Percentiles rank a stretch among this genome's conserved stretches.
Conservation (phyloP, 2,797 vertebrate genomes). For the Alectoris magna region DNA sequence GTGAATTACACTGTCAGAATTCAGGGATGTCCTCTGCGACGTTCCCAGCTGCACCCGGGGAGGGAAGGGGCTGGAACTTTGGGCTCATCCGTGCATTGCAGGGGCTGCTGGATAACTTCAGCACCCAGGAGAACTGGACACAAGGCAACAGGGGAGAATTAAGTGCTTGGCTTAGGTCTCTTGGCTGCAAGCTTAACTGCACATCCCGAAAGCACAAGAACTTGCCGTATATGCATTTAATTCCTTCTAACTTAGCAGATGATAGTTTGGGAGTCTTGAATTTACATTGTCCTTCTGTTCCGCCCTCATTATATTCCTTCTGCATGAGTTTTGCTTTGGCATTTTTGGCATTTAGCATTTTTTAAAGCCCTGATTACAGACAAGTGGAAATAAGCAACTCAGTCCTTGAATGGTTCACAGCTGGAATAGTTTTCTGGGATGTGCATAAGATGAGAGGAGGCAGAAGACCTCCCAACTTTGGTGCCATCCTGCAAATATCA, state of each 20-base stretch:
- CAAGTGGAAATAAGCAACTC: background rate
- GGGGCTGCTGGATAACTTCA: background rate
- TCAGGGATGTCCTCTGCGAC: background rate
- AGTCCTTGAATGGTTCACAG: background rate
- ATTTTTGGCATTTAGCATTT: background rate
- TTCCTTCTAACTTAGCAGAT: background rate
- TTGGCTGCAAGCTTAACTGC: background rate
- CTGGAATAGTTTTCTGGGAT: background rate
- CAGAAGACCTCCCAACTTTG: background rate
- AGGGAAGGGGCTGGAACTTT: fast-evolving
- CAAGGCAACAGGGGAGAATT: background rate
- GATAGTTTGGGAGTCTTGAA: background rate
- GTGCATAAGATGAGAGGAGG: background rate
- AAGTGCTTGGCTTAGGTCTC: background rate
- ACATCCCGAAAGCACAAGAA: background rate
- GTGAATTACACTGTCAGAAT: background rate
- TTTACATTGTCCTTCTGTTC: background rate
- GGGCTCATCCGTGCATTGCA: background rate
- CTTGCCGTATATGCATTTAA: background rate
- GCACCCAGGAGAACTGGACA: background rate
- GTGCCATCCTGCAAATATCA: background rate
- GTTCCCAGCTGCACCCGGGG: background rate
- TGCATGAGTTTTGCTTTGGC: background rate
- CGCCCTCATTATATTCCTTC: background rate
- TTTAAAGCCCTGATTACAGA: background rate